phyloP scores from a whole-genome alignment of 2,797 vertebrate genomes.

The Rachycentron canadum region DNA sequence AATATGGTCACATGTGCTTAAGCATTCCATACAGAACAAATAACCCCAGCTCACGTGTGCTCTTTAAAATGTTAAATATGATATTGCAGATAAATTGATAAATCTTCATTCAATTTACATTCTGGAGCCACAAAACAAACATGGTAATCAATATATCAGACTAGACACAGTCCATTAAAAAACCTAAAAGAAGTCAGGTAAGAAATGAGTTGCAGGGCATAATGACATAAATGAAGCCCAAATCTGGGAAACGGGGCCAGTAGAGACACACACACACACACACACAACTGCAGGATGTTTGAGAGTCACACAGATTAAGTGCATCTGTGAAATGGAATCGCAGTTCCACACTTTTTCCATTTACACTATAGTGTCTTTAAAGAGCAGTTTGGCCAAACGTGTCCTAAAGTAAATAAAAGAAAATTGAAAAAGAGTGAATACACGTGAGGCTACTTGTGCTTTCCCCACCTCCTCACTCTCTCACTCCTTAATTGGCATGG shows the following conservation, averaged over 20 bases:
- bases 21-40: conserved; percentile 23
- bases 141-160: background rate
- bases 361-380: conserved; percentile 73
- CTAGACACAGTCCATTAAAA: conserved; percentile 8
- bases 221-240: conserved; percentile 15
- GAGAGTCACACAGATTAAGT: conserved; percentile 46
- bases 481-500: conserved; percentile 99
- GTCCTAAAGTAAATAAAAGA: conserved; percentile 82
- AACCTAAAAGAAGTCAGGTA: background rate
- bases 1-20: background rate
- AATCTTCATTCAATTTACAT: conserved; percentile 10
- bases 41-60: background rate
- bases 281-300: conserved; percentile 17
- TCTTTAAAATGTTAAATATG: conserved; percentile 17
- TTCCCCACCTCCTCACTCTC: conserved; percentile 75
- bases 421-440: conserved; percentile 77
- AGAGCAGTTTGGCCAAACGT: conserved; percentile 82
- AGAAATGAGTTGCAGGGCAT: background rate
- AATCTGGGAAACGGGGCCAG: conserved; percentile 37
- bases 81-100: conserved; percentile 23
- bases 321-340: conserved; percentile 70
- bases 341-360: conserved; percentile 71
- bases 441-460: conserved; percentile 72
- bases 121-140: conserved; percentile 3
- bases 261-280: conserved; percentile 32